Conservation (phyloP, 2,113 vertebrate species). For the Zosterops borbonicus region DNA sequence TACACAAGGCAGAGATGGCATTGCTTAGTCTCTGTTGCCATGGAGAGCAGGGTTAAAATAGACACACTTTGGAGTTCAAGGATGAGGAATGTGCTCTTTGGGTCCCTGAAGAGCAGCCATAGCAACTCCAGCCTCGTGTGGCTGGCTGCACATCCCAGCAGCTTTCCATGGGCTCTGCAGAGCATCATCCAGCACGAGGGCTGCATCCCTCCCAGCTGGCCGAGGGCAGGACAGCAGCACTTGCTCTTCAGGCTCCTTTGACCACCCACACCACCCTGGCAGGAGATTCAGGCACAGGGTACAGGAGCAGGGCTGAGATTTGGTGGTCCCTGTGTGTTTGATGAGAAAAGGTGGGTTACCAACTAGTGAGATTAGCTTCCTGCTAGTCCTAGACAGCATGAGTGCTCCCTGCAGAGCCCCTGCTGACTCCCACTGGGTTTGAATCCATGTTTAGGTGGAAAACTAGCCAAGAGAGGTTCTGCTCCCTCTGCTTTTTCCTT, state of each 20-base stretch:
- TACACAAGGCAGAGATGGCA: neutral
- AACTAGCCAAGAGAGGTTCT: neutral
- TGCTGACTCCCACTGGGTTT: neutral
- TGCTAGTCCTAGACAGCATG: neutral
- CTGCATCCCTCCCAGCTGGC: neutral
- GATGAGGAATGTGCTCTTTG: neutral
- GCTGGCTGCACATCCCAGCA: accelerated
- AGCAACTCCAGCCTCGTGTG: accelerated
- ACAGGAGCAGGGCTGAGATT: neutral
- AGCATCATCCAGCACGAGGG: accelerated
- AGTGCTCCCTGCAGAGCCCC: neutral
- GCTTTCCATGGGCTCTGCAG: neutral
- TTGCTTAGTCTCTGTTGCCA: neutral
- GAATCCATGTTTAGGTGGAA: neutral
- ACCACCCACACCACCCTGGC: neutral
- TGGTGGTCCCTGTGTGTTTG: neutral
- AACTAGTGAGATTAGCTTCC: neutral
- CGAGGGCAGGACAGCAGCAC: accelerated
- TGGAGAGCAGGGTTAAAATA: neutral
- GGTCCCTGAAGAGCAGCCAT: neutral
- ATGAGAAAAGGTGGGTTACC: neutral
- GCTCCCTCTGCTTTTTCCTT: neutral
- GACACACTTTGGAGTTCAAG: neutral
- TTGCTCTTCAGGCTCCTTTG: neutral
- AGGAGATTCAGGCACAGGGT: accelerated